phyloP scores from a whole-genome alignment of 2,797 vertebrate genomes.

The Molossus molossus region DNA sequence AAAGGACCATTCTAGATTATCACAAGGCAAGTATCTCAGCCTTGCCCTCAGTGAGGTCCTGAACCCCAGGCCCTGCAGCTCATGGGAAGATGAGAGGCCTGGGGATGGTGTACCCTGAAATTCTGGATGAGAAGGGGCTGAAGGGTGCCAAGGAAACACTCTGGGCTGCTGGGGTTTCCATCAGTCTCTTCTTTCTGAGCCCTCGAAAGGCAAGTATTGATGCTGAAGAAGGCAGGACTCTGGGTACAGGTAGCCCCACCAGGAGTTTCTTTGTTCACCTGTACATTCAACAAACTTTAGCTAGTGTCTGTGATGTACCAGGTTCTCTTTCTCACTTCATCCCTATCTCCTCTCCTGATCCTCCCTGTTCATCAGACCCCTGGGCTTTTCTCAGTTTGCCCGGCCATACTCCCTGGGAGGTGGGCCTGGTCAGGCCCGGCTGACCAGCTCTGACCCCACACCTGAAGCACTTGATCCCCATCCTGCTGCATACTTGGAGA shows the following conservation, averaged over 20 bases:
- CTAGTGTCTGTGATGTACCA: neutral
- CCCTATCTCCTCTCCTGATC: neutral
- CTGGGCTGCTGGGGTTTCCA: neutral
- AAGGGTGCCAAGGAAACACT: neutral
- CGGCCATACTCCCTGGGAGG: neutral
- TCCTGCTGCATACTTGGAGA: neutral
- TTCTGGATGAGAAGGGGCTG: slow-evolving; percentile 9
- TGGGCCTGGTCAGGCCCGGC: neutral
- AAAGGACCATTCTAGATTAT: neutral
- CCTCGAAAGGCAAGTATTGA: neutral
- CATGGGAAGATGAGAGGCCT: neutral
- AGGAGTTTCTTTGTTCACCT: slow-evolving; percentile 65
- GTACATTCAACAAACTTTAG: neutral
- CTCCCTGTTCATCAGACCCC: neutral
- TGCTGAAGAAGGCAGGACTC: neutral
- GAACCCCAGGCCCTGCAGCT: neutral
- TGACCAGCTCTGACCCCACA: slow-evolving; percentile 6
- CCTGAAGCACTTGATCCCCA: neutral
- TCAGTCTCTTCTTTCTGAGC: neutral
- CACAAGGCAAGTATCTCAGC: neutral
- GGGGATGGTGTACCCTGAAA: neutral
- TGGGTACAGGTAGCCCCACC: neutral
- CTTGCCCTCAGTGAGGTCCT: neutral
- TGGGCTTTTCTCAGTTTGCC: neutral
- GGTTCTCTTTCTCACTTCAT: neutral